These are phyloP conservation scores for Campoplex nolae DNA, from an alignment of 2,888 invertebrate genomes.

Conservation along the genomic window DNA sequence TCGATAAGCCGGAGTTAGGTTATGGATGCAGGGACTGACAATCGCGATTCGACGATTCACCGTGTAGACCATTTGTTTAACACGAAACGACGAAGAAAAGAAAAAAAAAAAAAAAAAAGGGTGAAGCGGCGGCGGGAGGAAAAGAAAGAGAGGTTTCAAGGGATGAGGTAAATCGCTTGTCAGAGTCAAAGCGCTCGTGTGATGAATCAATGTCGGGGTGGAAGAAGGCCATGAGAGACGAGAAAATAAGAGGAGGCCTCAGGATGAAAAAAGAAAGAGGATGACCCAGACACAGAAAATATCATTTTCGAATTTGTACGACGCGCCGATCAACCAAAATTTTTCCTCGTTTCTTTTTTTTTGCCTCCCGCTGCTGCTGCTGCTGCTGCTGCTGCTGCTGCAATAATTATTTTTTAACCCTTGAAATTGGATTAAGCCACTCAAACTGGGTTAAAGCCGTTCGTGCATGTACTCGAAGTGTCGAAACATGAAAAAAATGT, in stretches of 20 bases:
- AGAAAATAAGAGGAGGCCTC: conserved; percentile 43
- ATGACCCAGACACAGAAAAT: conserved; percentile 16
- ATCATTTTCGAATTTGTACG: conserved; percentile 38
- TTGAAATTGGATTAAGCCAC: no score
- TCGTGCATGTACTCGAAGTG: neutral
- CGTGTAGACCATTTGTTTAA: conserved; percentile 55
- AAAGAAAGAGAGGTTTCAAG: no score
- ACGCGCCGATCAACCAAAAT: neutral
- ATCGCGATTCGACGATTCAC: conserved; percentile 54
- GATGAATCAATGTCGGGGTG: conserved; percentile 57
- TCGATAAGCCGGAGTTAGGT: conserved; percentile 29
- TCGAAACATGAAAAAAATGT: neutral
- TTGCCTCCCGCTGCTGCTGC: no score
- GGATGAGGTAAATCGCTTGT: conserved; percentile 56
- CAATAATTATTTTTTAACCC: neutral
- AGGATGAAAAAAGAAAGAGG: neutral
- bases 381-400: no score
- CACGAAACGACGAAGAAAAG: conserved; percentile 28
- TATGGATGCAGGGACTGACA: conserved; percentile 31
- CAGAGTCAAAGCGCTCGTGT: conserved; percentile 51
- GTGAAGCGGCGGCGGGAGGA: neutral
- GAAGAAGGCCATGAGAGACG: conserved; percentile 38
- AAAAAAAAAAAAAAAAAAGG: neutral
- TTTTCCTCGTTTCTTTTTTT: neutral
- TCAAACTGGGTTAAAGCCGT: conserved; percentile 3